Base-by-base conservation (phyloP, 2,113 vertebrate genomes). In the Zosterops hypoxanthus region DNA sequence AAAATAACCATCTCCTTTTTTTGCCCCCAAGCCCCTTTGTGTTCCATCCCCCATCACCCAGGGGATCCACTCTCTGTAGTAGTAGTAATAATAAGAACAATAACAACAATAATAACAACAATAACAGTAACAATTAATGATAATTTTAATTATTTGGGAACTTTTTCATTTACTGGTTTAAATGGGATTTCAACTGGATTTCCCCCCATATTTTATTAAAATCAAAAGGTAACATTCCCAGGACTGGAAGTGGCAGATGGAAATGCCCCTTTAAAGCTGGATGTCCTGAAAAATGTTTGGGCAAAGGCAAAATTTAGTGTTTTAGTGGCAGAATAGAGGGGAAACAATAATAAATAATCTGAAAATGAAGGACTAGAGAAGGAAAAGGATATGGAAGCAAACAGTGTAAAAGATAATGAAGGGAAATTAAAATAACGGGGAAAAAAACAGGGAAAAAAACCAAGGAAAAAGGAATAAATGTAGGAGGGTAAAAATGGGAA, bases 81-180 rank as follows among this genome's bases (percentile, higher is more conserved):
- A 53, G 2, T 29, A 44, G 3, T 10, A 25, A 6, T 6, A 50
- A 11, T 3, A 4, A 9, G 3, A 20, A 20, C 1, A 50, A 19
- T 4, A 33, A 14, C 1, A n/a, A 14, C 1, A 42, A 5, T 2
- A n/a, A n/a, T 8, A 56, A 13, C 1, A 9, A 6, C 16, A 39
- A 6, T 2, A 61, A 11, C 3, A 17, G 3, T 21, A 33, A 31
- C 4, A 22, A 28, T n/a, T 8, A 34, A 25, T 11, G 4, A 5
- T 14, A 0, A 34, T 36, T 36, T 39, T 12, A 28, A 19, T 42
- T 10, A 11, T 31, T 22, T 50, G 17, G 34, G 33, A n/a, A 31
- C 6, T 9, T 13, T 33, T 34, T 34, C 3, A 10, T 69, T 53
- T 11, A 44, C 39, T 15, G 33, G 3, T 31, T 77, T 21, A 50